Base-by-base conservation (phyloP, 2,113 vertebrate species). In the Oryzias woworae region DNA sequence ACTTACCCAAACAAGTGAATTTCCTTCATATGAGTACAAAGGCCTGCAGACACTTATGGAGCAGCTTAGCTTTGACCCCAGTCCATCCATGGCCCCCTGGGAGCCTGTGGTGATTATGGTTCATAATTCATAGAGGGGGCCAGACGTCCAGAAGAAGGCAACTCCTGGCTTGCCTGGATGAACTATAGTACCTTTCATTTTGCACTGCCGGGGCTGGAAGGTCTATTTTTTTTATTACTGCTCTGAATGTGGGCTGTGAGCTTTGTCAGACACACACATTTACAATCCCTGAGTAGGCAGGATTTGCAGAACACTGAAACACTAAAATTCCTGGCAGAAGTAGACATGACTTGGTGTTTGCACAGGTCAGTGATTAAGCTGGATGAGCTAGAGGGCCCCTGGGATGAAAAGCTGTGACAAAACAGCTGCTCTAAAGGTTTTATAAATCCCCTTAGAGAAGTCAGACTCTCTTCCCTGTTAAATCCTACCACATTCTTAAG, bases 121-220 rank as follows among this genome's bases (percentile, higher is more conserved):
- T 90, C 84, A 92, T 92, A 90, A 92, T 92, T 92, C 86, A 92
- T 91, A 73, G 77, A 73, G 46, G 62, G 56, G 75, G 64, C 64
- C 73, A 90, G 88, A 86, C 85, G 75, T 81, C 81, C 75, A 66
- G 53, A 53, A 66, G 67, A 64, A 87, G 69, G 71, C 65, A 71
- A 65, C 82, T 69, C 24, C 23, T 43, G 63, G 65, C 26, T 42
- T 47, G 69, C 74, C 48, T 56, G 53, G 43, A 53, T 74, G 53
- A 83, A 68, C 43, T 59, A 12, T 36, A 66, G 20, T 45, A 53
- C 66, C 71, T 84, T 82, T 81, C 84, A 85, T 86, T 75, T 80
- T 86, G 80, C 80, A 85, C 71, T 66, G 64, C 55, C 50, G 73
- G 71, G 1, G 14, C 15, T 58, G 69, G 47, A 52, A 59, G 50